Conservation (phyloP, 92 coral and sea anemone species). For the Diadumene lineata region DNA sequence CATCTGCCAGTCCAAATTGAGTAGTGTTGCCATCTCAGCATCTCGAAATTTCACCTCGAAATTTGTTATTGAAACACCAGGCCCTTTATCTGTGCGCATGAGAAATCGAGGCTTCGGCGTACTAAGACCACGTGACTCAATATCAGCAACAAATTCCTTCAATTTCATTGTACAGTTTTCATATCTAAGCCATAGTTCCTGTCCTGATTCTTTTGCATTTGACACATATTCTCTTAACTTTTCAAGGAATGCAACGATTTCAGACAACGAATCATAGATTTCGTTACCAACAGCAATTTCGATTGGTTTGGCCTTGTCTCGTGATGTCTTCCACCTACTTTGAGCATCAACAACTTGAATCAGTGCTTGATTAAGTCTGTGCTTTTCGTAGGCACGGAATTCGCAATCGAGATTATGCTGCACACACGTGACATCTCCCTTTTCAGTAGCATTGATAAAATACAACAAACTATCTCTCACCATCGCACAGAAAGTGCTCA, state of each 20-base stretch:
- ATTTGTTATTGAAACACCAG: conserved; percentile 51
- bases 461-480: conserved; percentile 52
- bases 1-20: conserved; percentile 39
- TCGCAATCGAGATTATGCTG: conserved; percentile 37
- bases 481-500: conserved; percentile 41
- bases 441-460: conserved; percentile 41
- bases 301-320: background rate
- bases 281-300: conserved; percentile 29
- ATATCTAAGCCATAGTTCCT: conserved; percentile 15
- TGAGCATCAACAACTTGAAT: conserved; percentile 35
- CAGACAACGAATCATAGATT: background rate
- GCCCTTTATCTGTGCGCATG: conserved; percentile 60
- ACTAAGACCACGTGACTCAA: conserved; percentile 29
- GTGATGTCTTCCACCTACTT: conserved; percentile 8
- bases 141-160: conserved; percentile 10
- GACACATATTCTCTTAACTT: too few species aligned
- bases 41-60: conserved; percentile 47
- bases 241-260: too few species aligned
- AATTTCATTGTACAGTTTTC: conserved; percentile 8
- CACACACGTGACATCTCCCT: conserved; percentile 52
- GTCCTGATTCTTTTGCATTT: too few species aligned
- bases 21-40: conserved; percentile 44
- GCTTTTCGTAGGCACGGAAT: conserved; percentile 43
- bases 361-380: conserved; percentile 31
- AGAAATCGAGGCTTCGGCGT: conserved; percentile 38